Percentiles rank a stretch among this genome's conserved stretches.
Conservation (phyloP, 2,888 invertebrate species). For the Agrochola lychnidis region DNA sequence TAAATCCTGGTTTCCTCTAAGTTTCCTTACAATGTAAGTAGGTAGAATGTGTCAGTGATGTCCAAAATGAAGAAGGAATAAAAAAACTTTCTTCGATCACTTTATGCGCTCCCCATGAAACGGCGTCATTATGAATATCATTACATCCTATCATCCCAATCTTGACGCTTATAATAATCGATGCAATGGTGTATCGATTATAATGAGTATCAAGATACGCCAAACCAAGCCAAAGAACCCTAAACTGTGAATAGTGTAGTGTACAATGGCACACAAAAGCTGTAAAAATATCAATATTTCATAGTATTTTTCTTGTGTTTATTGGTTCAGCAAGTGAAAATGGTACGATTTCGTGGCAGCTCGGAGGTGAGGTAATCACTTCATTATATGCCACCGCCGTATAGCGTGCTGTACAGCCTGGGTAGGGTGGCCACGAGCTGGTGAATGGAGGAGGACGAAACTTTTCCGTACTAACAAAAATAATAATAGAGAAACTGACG, state of each 20-base stretch:
- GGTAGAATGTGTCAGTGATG: not conserved
- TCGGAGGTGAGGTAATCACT: slow-evolving; percentile 76
- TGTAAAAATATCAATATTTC: slow-evolving; percentile 59
- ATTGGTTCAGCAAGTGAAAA: slow-evolving; percentile 75
- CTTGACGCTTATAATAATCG: not conserved
- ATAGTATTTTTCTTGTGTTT: slow-evolving; percentile 58
- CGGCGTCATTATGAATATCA: not conserved
- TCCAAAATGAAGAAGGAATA: not conserved
- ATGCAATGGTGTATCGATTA: not conserved
- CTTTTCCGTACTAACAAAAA: not conserved
- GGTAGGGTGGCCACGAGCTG: slow-evolving; percentile 44
- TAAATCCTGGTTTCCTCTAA: not conserved
- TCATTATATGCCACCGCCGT: slow-evolving; percentile 72
- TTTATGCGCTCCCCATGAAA: not conserved
- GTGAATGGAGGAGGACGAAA: not conserved
- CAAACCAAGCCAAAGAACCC: not conserved
- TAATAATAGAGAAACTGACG: not conserved
- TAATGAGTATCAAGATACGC: too few species aligned
- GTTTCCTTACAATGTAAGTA: not conserved
- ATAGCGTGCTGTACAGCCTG: slow-evolving; percentile 53
- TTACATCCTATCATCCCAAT: not conserved
- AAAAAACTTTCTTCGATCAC: not conserved
- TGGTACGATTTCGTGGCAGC: slow-evolving; percentile 63
- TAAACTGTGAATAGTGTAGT: not conserved
- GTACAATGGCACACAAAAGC: slow-evolving; percentile 20